Evolutionary conservation across 1,140 invertebrate species (phyloP).

Genomic region (Lithobius niger): DNA sequence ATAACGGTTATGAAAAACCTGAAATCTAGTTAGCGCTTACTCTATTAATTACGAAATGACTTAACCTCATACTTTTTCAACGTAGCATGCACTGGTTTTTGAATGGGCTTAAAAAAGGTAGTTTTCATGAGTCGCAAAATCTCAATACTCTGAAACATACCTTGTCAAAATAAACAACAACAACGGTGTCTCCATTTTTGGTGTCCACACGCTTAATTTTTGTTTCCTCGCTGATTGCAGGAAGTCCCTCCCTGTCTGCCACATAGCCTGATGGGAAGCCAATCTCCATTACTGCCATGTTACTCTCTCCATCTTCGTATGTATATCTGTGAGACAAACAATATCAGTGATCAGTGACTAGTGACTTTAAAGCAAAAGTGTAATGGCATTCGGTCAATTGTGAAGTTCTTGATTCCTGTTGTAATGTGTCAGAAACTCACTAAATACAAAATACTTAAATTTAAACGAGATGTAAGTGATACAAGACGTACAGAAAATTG

Average conservation of each 20-base stretch:
- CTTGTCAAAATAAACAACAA: constrained; percentile 70
- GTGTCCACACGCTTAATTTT: constrained; percentile 68
- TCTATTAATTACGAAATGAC: too few relatives aligned
- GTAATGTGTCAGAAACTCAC: too few relatives aligned
- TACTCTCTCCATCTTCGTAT: constrained; percentile 39
- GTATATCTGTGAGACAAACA: constrained; percentile 3
- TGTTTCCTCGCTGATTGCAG: constrained; percentile 47
- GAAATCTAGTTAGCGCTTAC: too few relatives aligned
- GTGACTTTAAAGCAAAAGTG: not conserved
- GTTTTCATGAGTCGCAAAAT: too few relatives aligned
- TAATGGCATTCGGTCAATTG: not conserved
- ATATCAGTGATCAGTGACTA: not conserved
- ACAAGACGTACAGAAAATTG: too few relatives aligned
- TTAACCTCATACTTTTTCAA: too few relatives aligned
- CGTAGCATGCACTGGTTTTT: too few relatives aligned
- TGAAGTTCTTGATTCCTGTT: not conserved
- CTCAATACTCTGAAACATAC: too few relatives aligned
- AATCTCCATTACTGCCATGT: constrained; percentile 84
- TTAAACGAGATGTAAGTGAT: too few relatives aligned
- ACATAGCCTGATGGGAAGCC: constrained; percentile 70
- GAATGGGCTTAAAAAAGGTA: too few relatives aligned
- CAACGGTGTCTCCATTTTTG: constrained; percentile 54
- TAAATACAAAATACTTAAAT: too few relatives aligned
- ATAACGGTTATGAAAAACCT: too few relatives aligned
- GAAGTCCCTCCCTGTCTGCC: constrained; percentile 59